phyloP scores from a whole-genome alignment of 2,888 invertebrate species.

The Eretmocerus hayati region DNA sequence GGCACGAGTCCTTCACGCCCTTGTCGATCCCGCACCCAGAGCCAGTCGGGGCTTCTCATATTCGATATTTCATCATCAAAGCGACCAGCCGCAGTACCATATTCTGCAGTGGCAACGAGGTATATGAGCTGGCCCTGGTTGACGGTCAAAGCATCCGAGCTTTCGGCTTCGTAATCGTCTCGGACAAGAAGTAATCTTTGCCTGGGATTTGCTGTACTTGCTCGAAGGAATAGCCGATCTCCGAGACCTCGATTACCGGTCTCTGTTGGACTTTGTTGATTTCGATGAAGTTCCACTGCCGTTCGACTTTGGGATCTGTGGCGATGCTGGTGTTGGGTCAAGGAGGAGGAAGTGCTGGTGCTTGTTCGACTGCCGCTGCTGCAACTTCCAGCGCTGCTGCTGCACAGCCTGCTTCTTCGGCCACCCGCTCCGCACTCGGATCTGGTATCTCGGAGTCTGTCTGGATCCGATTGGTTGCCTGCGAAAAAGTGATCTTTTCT shows the following conservation, averaged over 20 bases:
- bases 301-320: neutral
- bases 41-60: constrained; percentile 65
- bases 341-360: too few relatives aligned
- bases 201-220: neutral
- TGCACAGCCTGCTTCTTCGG: too few relatives aligned
- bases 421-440: constrained; percentile 62
- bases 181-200: constrained; percentile 9
- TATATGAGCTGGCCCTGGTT: constrained; percentile 55
- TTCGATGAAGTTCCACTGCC: neutral
- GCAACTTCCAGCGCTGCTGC: constrained; percentile 42
- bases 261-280: neutral
- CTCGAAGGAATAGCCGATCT: constrained; percentile 1
- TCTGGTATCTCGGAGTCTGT: constrained; percentile 59
- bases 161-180: constrained; percentile 14
- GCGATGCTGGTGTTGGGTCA: neutral
- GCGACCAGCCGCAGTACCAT: too few relatives aligned
- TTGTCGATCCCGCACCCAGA: constrained; percentile 65
- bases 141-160: constrained; percentile 6
- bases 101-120: constrained; percentile 53
- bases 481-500: too few relatives aligned
- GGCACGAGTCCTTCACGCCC: constrained; percentile 72
- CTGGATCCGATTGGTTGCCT: constrained; percentile 72
- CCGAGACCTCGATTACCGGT: neutral
- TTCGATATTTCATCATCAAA: too few relatives aligned
- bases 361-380: constrained; percentile 33